A percentile compares a stretch with the other conserved stretches of the same genome.
phyloP scores from a whole-genome alignment of 2,113 vertebrate species.

The Mionectes macconnelli region DNA sequence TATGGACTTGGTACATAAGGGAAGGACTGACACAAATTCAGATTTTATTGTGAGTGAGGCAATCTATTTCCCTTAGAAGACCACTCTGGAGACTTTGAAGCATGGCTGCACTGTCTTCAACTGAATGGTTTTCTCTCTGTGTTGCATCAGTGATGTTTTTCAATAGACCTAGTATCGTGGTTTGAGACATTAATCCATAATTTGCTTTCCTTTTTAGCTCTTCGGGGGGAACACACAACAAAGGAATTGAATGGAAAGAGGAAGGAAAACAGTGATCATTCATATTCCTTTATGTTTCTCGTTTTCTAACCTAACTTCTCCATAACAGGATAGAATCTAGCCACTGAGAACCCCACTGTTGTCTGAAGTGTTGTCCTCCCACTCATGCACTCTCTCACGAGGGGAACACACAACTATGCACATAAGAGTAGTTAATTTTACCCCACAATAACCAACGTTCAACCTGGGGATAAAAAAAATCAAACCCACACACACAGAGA shows the following conservation, averaged over 20 bases:
- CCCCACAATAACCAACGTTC: not conserved
- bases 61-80: not conserved
- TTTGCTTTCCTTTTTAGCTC: not conserved
- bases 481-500: not conserved
- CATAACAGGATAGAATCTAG: not conserved
- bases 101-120: not conserved
- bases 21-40: not conserved
- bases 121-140: not conserved
- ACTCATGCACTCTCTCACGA: not conserved
- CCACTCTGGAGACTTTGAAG: not conserved
- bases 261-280: not conserved
- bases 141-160: not conserved
- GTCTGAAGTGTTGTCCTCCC: not conserved
- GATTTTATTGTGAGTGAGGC: not conserved
- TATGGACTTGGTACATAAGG: not conserved
- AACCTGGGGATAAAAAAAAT: not conserved
- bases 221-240: too few species aligned
- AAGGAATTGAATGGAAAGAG: not conserved
- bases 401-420: not conserved
- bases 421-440: not conserved
- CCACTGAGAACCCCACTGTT: not conserved
- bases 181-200: not conserved
- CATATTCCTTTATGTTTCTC: not conserved
- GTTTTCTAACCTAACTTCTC: not conserved
- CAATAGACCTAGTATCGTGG: not conserved